Percentiles rank a stretch among this genome's conserved stretches.
phyloP scores from a whole-genome alignment of 2,113 vertebrate genomes.

The Oophaga pumilio region DNA sequence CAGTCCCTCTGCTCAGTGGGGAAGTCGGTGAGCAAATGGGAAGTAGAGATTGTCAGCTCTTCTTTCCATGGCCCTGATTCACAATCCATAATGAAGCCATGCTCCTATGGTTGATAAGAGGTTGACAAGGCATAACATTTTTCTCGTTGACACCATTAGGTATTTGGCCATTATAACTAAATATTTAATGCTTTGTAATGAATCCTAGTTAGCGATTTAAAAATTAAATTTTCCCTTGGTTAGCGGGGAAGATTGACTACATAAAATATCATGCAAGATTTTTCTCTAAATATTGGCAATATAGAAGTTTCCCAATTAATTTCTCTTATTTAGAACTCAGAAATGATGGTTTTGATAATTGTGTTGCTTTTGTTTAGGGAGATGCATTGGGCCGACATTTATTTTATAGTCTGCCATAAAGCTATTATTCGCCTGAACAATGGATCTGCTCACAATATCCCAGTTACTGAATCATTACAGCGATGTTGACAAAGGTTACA shows the following conservation, averaged over 20 bases:
- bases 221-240: neutral
- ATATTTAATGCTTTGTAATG: neutral
- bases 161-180: neutral
- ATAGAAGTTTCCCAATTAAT: neutral
- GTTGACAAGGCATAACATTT: neutral
- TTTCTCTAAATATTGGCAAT: neutral
- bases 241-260: no score
- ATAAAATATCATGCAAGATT: neutral
- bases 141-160: neutral
- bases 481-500: constrained; percentile 26
- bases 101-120: no score
- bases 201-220: neutral
- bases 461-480: constrained; percentile 14
- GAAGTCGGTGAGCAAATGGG: no score
- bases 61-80: no score
- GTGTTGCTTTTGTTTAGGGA: neutral
- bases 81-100: no score
- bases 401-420: neutral
- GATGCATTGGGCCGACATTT: neutral
- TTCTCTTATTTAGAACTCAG: neutral
- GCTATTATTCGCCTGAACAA: constrained; percentile 12
- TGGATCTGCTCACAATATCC: neutral
- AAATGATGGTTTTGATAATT: neutral
- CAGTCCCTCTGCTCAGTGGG: no score
- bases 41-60: no score